Conservation (phyloP, 2,797 vertebrate genomes). For the Parambassis ranga region DNA sequence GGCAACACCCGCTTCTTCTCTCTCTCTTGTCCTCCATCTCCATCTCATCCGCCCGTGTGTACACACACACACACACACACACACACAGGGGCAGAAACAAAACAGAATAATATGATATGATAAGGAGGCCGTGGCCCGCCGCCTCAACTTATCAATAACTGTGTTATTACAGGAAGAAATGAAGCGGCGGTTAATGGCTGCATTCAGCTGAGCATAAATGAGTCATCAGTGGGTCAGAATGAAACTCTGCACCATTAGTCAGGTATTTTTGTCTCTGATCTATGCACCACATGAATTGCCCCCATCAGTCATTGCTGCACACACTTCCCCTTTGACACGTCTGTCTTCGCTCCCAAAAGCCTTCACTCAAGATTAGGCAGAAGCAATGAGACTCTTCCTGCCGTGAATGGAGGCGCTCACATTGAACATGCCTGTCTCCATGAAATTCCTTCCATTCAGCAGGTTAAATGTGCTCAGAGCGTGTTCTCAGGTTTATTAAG, state of each 20-base stretch:
- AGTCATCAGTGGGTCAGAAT: slow-evolving; percentile 51
- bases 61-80: no score
- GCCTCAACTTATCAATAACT: slow-evolving; percentile 24
- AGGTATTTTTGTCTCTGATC: slow-evolving; percentile 53
- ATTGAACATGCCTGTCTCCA: neutral
- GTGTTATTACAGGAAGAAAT: slow-evolving; percentile 42
- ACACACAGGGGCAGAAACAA: slow-evolving; percentile 1
- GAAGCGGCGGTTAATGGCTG: slow-evolving; percentile 40
- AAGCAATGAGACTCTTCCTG: neutral
- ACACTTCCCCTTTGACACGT: slow-evolving; percentile 8
- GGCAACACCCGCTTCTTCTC: slow-evolving; percentile 20
- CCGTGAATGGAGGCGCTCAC: neutral
- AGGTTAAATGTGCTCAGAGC: neutral
- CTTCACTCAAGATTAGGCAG: slow-evolving; percentile 1
- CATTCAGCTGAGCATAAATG: slow-evolving; percentile 34
- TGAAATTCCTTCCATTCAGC: neutral
- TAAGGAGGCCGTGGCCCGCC: slow-evolving; percentile 8
- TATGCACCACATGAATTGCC: slow-evolving; percentile 47
- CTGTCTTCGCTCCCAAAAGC: slow-evolving; percentile 7
- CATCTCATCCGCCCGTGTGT: slow-evolving; percentile 12
- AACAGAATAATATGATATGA: slow-evolving; percentile 29
- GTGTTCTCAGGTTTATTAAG: slow-evolving; percentile 11
- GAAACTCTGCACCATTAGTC: slow-evolving; percentile 43
- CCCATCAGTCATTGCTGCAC: slow-evolving; percentile 35
- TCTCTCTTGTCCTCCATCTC: neutral